Evolutionary conservation across 1,140 invertebrate genomes (phyloP), one percentile per base, ranked within the genome.

Genomic region (Carposina sasakii): DNA sequence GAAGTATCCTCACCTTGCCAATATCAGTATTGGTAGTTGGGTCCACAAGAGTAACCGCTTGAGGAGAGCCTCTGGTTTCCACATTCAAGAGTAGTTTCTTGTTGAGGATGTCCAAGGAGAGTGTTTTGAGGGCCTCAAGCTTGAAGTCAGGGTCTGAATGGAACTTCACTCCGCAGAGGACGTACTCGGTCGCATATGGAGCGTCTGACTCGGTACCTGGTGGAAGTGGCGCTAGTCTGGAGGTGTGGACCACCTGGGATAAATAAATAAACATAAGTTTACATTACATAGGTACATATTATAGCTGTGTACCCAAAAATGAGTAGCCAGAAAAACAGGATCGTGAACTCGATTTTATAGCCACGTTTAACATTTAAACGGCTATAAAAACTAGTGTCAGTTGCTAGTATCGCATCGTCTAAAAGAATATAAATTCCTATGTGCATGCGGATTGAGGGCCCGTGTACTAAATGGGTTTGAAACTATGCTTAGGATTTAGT

Each of bases 171-270:
- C 94, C 93, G 4, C 96, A 96, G 28, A 99, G 78, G 3, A 85
- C 82, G 73, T 96, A 98, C 74, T 98, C 95, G 13, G 89, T 90
- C 0, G 97, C 98, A 69, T 92, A 96, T 1, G 94, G 88, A 48
- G 92, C 90, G 22, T 96, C 91, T 2, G 87, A 81, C 61, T 77
- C 77, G 4, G 94, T 97, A 24, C 90, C 88, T 56, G 93, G 89
- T 0, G 97, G 96, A 36, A 99, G 83, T 13, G 89, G 78, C 20
- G 95, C 95, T 52, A 93, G 88, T 28, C 90, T 87, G 8, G 88
- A 89, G 8, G 87, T 74, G 44, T 60, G 64, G 8, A 85, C 50
- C 3, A 74, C 54, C 84, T 86, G 57, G n/a, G n/a, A n/a, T n/a
- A n/a, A n/a, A n/a, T n/a, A n/a, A n/a, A n/a, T n/a, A n/a, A n/a